A percentile compares a stretch with the other conserved stretches of the same genome.
These are phyloP conservation scores for Lycorma delicatula DNA, from an alignment of 1,140 invertebrate genomes.

Conservation along the genomic window DNA sequence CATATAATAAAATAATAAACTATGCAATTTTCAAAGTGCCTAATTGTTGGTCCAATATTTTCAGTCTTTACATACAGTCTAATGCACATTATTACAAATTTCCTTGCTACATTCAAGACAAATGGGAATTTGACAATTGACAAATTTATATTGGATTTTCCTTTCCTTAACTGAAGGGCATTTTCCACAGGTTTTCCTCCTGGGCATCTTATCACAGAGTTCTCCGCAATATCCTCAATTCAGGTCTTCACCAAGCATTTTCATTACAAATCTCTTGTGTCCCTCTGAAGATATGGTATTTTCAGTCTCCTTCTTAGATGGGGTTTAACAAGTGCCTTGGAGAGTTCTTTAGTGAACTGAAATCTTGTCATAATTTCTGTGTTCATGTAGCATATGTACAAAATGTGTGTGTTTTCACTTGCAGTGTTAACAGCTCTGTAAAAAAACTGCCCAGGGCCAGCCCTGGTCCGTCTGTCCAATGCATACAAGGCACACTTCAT, in stretches of 20 bases:
- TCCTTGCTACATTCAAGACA: no score
- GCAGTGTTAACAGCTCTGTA: constrained; percentile 29
- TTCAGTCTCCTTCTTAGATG: constrained; percentile 28
- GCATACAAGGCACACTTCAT: constrained; percentile 29
- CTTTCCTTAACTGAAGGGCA: constrained; percentile 6
- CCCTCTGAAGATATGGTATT: constrained; percentile 1
- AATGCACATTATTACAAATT: no score
- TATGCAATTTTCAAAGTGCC: no score
- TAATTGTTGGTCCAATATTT: no score
- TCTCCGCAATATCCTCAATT: no score
- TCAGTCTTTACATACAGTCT: no score
- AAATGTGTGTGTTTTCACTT: constrained; percentile 8
- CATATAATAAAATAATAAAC: no score
- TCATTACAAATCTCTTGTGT: background rate
- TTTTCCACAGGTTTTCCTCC: constrained; percentile 6
- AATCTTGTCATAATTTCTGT: constrained; percentile 14
- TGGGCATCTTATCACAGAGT: constrained; percentile 4
- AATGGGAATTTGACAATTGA: background rate
- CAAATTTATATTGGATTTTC: constrained; percentile 6
- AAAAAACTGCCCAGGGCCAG: constrained; percentile 33
- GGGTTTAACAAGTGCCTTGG: constrained; percentile 14
- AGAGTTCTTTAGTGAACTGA: constrained; percentile 24
- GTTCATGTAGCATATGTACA: constrained; percentile 11
- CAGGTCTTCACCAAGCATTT: background rate
- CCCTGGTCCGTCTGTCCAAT: constrained; percentile 24